Conservation (phyloP, 1,140 invertebrate species). For the Liolophura sinensis region DNA sequence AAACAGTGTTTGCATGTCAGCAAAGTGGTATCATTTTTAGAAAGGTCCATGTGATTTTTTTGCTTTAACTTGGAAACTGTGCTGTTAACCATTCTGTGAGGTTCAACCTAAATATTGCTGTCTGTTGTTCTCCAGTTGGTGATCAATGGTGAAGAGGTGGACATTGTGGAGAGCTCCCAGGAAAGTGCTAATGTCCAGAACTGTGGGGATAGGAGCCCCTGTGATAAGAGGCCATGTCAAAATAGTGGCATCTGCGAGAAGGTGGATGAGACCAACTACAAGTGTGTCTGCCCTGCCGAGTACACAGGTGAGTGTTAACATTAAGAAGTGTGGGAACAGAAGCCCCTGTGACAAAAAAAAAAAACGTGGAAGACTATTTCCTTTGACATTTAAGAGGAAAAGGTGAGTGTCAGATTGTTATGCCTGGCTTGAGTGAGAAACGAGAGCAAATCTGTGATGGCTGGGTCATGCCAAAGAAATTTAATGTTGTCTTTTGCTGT, state of each 20-base stretch:
- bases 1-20: too few species aligned
- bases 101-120: background rate
- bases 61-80: background rate
- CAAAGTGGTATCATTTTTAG: too few species aligned
- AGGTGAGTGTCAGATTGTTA: background rate
- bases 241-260: slow-evolving; percentile 65
- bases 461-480: too few species aligned
- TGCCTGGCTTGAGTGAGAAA: too few species aligned
- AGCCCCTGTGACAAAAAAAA: background rate
- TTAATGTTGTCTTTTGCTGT: too few species aligned
- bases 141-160: slow-evolving; percentile 66
- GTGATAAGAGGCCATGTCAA: slow-evolving; percentile 64
- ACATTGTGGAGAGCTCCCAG: slow-evolving; percentile 68
- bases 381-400: too few species aligned
- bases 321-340: background rate
- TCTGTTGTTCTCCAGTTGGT: slow-evolving; percentile 63
- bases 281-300: slow-evolving; percentile 63
- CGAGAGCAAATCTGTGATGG: too few species aligned
- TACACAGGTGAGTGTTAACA: slow-evolving; percentile 53
- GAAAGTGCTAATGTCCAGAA: slow-evolving; percentile 78
- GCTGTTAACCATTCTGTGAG: too few species aligned
- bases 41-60: too few species aligned
- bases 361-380: too few species aligned
- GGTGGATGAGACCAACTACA: slow-evolving; percentile 51
- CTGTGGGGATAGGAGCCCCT: slow-evolving; percentile 64